Conservation (phyloP, 1,140 invertebrate species). For the Phocides pigmalion region DNA sequence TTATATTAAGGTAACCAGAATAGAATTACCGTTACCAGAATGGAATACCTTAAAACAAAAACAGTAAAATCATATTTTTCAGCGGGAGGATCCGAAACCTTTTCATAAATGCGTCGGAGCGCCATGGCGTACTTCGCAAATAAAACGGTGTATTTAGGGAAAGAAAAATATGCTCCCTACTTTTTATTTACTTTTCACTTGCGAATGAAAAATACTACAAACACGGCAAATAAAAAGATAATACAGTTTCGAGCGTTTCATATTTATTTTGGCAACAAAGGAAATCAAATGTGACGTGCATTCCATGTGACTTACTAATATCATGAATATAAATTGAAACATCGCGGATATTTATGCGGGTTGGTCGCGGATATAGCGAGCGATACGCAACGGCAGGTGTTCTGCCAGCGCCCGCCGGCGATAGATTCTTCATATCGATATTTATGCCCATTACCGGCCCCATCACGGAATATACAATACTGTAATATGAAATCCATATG, state of each 20-base stretch:
- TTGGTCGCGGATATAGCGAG: conserved; percentile 68
- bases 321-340: conserved; percentile 84
- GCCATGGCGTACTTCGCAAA: conserved; percentile 25
- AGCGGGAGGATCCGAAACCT: conserved; percentile 8
- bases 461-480: conserved; percentile 63
- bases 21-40: conserved; percentile 2
- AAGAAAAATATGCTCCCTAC: conserved; percentile 1
- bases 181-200: conserved; percentile 20
- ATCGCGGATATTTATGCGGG: conserved; percentile 80
- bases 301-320: conserved; percentile 81
- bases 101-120: conserved; percentile 25
- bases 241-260: background rate
- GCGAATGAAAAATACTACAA: conserved; percentile 12
- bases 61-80: conserved; percentile 16
- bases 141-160: conserved; percentile 23
- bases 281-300: conserved; percentile 78
- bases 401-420: conserved; percentile 69
- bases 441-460: conserved; percentile 77
- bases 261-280: conserved; percentile 73
- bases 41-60: conserved; percentile 4
- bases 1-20: conserved; percentile 6
- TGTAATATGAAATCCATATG: conserved; percentile 50
- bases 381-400: conserved; percentile 69
- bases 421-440: conserved; percentile 78
- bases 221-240: background rate